Percentiles rank a stretch among this genome's conserved stretches.
These are phyloP conservation scores for Leptocoma aspasia DNA, from an alignment of 2,113 vertebrate species.

Conservation along the genomic window DNA sequence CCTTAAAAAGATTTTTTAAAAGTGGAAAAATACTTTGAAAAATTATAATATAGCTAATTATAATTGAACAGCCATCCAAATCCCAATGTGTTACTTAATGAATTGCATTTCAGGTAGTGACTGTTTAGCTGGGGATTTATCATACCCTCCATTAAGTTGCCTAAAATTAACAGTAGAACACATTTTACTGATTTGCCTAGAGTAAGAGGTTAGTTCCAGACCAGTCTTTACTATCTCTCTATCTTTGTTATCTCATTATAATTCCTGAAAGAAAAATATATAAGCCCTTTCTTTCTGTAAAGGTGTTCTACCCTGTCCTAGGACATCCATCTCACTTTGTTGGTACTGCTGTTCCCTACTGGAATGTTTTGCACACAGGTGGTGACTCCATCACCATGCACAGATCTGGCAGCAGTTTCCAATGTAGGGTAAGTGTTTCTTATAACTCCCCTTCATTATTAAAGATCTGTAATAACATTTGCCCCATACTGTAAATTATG, in stretches of 20 bases:
- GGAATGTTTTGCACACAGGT: background rate
- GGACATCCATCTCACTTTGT: background rate
- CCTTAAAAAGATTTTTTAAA: background rate
- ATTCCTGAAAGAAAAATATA: background rate
- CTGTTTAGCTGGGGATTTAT: background rate
- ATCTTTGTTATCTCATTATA: background rate
- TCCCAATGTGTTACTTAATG: background rate
- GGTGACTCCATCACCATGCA: accelerated
- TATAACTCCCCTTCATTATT: background rate
- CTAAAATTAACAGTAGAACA: background rate
- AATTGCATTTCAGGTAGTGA: background rate
- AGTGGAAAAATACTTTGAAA: background rate
- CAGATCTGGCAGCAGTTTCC: background rate
- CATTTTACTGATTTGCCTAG: background rate
- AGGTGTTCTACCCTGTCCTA: background rate
- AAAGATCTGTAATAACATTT: background rate
- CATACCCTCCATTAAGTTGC: background rate
- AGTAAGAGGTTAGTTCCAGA: background rate
- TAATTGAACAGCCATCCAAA: background rate
- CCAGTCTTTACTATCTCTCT: background rate
- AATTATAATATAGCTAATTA: background rate
- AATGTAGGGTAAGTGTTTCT: background rate
- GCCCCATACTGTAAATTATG: background rate
- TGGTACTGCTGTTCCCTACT: background rate
- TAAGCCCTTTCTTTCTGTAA: background rate